phyloP scores from a whole-genome alignment of 2,888 invertebrate species.

The Helobdella robusta region DNA sequence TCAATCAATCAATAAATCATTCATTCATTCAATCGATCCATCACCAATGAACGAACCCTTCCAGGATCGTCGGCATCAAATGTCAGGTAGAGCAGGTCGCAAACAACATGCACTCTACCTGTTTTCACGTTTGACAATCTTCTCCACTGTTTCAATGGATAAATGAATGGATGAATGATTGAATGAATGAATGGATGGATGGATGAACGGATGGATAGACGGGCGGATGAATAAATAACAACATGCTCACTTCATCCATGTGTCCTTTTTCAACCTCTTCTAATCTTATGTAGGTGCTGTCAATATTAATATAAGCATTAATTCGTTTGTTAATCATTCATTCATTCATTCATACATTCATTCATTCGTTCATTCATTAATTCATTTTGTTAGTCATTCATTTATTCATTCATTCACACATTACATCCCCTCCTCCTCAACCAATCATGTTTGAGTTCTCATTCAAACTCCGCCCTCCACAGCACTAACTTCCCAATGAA shows the following conservation, averaged over 20 bases:
- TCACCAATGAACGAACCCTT: conserved; percentile 56
- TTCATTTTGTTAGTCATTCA: no score
- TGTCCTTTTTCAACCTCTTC: conserved; percentile 3
- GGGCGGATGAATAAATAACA: not conserved
- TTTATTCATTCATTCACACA: no score
- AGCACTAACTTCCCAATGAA: conserved; percentile 20
- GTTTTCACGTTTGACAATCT: conserved; percentile 88
- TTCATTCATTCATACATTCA: no score
- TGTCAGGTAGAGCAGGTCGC: conserved; percentile 77
- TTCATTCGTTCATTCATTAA: no score
- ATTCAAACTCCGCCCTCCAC: no score
- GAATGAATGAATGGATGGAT: no score
- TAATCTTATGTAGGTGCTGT: conserved; percentile 15
- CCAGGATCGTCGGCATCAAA: conserved; percentile 63
- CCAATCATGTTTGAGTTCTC: no score
- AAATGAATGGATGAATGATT: not conserved
- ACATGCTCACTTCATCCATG: not conserved
- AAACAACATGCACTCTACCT: conserved; percentile 78
- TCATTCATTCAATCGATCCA: not conserved
- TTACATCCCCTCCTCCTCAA: no score
- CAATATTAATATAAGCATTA: no score
- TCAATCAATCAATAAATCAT: not conserved
- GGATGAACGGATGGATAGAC: no score
- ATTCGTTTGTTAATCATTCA: no score
- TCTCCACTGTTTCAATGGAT: conserved; percentile 64